Base-by-base conservation (phyloP, 1,140 invertebrate species). In the Chelonus insularis region DNA sequence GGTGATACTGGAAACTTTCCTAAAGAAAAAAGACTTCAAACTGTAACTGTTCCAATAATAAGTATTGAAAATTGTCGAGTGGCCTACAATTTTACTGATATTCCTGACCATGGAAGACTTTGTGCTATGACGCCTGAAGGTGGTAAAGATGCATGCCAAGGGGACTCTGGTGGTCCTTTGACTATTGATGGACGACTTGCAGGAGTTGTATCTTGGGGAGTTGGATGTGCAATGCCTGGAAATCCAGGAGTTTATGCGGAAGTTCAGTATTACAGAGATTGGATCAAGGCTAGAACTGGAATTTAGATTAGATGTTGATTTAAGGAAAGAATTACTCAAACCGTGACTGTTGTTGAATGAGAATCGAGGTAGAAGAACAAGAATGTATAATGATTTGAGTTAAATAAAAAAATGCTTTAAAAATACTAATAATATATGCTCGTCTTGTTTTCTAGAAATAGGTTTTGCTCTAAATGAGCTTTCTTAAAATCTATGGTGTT, bases 121-220 rank as follows among this genome's bases (percentile, higher is more conserved):
- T 90, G 89, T 79, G 79, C 76, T 71, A 78, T 65, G 66, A 5
- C 6, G 1, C 50, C 43, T 1, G n/a, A 63, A 20, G 73, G 70
- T 29, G 56, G 72, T 0, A 80, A 77, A 52, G 87, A 88, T 68
- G 82, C 87, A 7, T 89, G 88, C 71, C 81, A 85, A 58, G 87
- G 87, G 0, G 88, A 89, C 67, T 88, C 87, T 4, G 88, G 88
- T 23, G 87, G 88, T 4, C 87, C 87, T 4, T 70, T 86, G 1
- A 84, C 86, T 0, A 63, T 75, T 1, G 62, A 78, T n/a, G 78
- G 78, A 1, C 66, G 74, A 34, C 69, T 86, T 1, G 76, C 85
- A 37, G 90, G 90, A 25, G 79, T 91, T 11, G 86, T 89, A 0
- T 91, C 89, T 1, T 91, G 86, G 84, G 91, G 91, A 2, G 80